A percentile compares a stretch with the other conserved stretches of the same genome.
Conservation (phyloP, 2,113 vertebrate genomes). For the Aramus guarauna region DNA sequence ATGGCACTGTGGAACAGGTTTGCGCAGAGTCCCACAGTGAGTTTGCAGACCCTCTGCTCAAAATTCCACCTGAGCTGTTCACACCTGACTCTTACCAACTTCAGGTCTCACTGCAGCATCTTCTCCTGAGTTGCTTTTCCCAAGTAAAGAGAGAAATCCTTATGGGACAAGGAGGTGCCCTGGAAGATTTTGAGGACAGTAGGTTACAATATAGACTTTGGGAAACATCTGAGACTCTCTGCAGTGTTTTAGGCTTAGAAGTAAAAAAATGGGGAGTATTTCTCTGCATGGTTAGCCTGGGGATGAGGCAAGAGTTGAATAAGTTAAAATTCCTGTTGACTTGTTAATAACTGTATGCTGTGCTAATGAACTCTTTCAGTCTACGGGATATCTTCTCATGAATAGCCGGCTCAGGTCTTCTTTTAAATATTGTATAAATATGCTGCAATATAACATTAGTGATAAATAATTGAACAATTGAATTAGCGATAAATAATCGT, state of each 20-base stretch:
- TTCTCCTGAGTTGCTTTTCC: background rate
- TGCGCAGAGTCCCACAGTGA: background rate
- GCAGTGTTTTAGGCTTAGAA: background rate
- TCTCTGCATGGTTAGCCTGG: background rate
- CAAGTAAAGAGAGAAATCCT: background rate
- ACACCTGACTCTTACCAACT: background rate
- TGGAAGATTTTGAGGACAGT: background rate
- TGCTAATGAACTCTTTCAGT: background rate
- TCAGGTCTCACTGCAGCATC: accelerated
- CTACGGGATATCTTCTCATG: background rate
- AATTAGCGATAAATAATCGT: conserved; percentile 30
- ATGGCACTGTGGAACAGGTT: background rate
- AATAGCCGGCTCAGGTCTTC: conserved; percentile 3
- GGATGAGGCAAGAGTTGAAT: background rate
- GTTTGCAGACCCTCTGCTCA: background rate
- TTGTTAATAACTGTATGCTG: background rate
- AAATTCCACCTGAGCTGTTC: background rate
- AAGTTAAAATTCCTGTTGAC: background rate
- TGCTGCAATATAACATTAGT: background rate
- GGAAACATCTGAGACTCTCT: background rate
- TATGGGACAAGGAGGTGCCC: background rate
- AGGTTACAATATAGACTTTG: background rate
- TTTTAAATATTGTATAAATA: conserved; percentile 51
- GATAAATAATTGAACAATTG: conserved; percentile 34
- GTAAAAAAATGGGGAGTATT: background rate